phyloP scores from a whole-genome alignment of 2,888 invertebrate genomes.

The Lacanobia oleracea region DNA sequence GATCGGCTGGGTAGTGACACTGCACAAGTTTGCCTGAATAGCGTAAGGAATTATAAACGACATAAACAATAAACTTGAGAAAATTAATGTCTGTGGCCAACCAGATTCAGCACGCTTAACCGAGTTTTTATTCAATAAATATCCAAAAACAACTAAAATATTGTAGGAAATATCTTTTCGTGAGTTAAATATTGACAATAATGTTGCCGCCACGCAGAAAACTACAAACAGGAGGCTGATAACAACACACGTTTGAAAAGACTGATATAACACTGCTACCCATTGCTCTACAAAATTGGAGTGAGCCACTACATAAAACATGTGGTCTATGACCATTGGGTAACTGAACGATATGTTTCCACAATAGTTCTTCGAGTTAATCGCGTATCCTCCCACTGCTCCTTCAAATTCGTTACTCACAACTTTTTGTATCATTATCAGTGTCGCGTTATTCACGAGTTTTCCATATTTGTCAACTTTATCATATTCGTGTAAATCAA shows the following conservation, averaged over 20 bases:
- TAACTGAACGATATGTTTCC: conserved; percentile 56
- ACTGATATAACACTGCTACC: conserved; percentile 49
- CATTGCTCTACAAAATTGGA: conserved; percentile 53
- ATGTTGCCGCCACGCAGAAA: conserved; percentile 57
- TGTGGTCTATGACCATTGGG: conserved; percentile 61
- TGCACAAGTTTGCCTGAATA: conserved; percentile 68
- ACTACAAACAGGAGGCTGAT: conserved; percentile 54
- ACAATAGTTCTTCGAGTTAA: neutral
- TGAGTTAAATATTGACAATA: conserved; percentile 63
- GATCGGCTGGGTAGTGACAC: conserved; percentile 67
- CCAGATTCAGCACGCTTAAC: conserved; percentile 53
- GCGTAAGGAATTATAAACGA: conserved; percentile 69
- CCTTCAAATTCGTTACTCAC: conserved; percentile 66
- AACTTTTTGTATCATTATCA: conserved; percentile 64
- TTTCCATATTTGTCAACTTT: conserved; percentile 66
- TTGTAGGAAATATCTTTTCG: conserved; percentile 59
- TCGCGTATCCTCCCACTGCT: conserved; percentile 53
- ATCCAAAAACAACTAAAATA: conserved; percentile 69
- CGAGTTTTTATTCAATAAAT: conserved; percentile 67
- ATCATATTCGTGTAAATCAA: conserved; percentile 62
- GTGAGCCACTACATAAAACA: conserved; percentile 48
- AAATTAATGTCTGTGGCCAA: conserved; percentile 62
- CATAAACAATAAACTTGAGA: conserved; percentile 64
- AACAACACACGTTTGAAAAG: conserved; percentile 25
- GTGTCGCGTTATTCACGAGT: conserved; percentile 53